Percentiles rank a stretch among this genome's conserved stretches.
These are phyloP conservation scores for Chiloscyllium plagiosum DNA, from an alignment of 2,113 vertebrate genomes.

Conservation along the genomic window DNA sequence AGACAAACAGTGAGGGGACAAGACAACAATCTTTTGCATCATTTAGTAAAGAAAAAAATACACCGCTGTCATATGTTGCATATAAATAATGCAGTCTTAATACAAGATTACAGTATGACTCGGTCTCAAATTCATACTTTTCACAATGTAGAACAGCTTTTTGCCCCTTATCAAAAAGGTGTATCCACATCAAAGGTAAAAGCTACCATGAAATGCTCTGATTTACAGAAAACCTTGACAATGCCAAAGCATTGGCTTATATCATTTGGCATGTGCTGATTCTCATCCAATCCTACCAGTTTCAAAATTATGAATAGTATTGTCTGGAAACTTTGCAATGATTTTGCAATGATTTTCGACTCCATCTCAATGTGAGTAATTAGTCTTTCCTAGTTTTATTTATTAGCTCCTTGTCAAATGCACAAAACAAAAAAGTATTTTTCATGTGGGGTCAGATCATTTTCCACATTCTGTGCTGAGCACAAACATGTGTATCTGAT, in stretches of 20 bases:
- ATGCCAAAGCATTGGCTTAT: background rate
- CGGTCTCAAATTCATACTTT: background rate
- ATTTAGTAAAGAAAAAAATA: constrained; percentile 7
- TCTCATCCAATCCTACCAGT: background rate
- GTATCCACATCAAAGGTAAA: background rate
- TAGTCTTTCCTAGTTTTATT: constrained; percentile 5
- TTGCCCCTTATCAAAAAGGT: background rate
- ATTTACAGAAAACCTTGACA: background rate
- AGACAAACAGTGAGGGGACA: background rate
- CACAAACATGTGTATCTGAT: background rate
- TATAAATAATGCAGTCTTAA: background rate
- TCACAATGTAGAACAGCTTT: background rate
- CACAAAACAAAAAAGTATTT: background rate
- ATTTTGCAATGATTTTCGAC: constrained; percentile 1
- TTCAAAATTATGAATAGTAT: constrained; percentile 4
- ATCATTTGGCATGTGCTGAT: background rate
- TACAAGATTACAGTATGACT: background rate
- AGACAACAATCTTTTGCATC: background rate
- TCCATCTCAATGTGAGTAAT: background rate
- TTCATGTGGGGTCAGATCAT: background rate
- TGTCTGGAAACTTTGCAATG: background rate
- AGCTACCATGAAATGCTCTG: background rate
- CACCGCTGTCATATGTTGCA: background rate
- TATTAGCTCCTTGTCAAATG: constrained; percentile 2
- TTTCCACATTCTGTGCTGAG: background rate